A percentile compares a stretch with the other conserved stretches of the same genome.
phyloP scores from a whole-genome alignment of 2,888 invertebrate genomes.

The Allygus modestus region DNA sequence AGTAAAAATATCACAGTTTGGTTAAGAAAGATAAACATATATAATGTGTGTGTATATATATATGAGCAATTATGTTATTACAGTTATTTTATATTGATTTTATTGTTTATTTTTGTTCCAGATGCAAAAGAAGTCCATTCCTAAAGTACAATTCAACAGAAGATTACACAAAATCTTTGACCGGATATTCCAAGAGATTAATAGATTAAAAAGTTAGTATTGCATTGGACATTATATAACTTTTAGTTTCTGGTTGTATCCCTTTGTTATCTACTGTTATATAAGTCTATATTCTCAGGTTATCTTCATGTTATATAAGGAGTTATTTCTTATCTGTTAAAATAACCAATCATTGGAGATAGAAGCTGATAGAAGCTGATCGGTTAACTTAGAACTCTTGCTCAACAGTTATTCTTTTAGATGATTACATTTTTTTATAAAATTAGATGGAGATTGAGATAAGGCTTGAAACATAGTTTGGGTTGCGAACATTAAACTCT shows the following conservation, averaged over 20 bases:
- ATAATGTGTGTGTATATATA: no score
- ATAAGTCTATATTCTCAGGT: neutral
- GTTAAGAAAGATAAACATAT: no score
- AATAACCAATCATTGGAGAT: neutral
- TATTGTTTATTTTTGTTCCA: constrained; percentile 29
- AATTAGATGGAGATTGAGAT: no score
- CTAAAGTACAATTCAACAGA: constrained; percentile 62
- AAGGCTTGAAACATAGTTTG: no score
- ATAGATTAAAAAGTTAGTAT: constrained; percentile 74
- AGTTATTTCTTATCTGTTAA: neutral
- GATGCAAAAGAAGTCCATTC: constrained; percentile 55
- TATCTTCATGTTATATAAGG: constrained; percentile 9
- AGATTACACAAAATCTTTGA: constrained; percentile 72
- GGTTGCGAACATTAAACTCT: no score
- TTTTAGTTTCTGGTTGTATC: neutral
- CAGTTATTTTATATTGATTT: neutral
- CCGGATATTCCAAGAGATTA: constrained; percentile 74
- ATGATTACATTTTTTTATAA: no score
- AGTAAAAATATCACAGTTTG: no score
- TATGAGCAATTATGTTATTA: neutral
- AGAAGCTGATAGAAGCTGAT: neutral
- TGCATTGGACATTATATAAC: constrained; percentile 52
- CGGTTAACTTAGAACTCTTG: neutral
- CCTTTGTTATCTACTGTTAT: constrained; percentile 7
- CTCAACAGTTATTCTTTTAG: neutral